Base-by-base conservation (phyloP, 2,797 vertebrate species). In the Sebastes matsubarae region DNA sequence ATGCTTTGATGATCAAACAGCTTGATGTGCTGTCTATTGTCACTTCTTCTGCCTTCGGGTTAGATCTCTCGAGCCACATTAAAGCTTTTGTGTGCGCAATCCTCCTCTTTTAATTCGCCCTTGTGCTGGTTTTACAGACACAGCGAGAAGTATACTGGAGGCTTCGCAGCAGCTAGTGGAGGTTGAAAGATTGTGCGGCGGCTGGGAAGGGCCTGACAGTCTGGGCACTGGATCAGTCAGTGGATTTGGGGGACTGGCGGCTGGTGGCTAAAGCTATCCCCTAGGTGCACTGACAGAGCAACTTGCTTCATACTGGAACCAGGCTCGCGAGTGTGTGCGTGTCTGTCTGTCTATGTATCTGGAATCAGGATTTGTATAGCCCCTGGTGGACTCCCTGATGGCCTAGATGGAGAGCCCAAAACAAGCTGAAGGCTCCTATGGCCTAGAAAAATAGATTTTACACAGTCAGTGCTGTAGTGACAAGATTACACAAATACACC, bases 191-290 rank as follows among this genome's bases (percentile, higher is more conserved):
- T 90, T 89, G 90, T 68, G 68, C 27, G 7, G 79, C 9, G 78
- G 85, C 84, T 78, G 87, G 84, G 80, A 89, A 87, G 84, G 87
- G 84, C 80, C 89, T 59, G 84, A 92, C 87, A 84, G 89, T 90
- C 93, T 92, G 94, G 95, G 95, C 95, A 95, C 90, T 87, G 93
- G 94, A 96, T 95, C 95, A 95, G 92, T 94, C 93, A 87, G 90
- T 91, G 89, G 92, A 93, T 95, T 94, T 92, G 88, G 84, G 84
- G 75, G 79, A 82, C 88, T 86, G 89, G 88, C 70, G 84, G 86
- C 87, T 90, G 85, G 88, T 91, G 89, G 91, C 87, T 88, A 80
- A 89, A 91, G 91, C 90, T 84, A 80, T 93, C 91, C 93, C 92
- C 91, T 69, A 88, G 93, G 93, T 93, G 82, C 84, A 72, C 86